These are phyloP conservation scores for Betta splendens DNA, from an alignment of 2,797 vertebrate genomes.

Conservation along the genomic window DNA sequence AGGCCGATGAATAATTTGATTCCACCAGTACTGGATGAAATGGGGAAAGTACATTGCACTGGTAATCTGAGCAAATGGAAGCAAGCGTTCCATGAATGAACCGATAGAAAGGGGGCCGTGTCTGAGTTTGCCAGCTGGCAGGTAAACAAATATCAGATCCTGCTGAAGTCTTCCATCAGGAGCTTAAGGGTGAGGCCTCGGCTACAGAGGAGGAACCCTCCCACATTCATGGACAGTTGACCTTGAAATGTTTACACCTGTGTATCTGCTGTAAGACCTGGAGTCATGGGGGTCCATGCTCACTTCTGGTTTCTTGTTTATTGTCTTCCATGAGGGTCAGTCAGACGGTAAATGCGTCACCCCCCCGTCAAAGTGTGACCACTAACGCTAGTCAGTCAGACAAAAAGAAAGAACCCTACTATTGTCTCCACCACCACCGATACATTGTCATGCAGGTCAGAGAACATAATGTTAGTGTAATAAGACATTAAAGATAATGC, in stretches of 20 bases:
- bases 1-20: neutral
- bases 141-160: neutral
- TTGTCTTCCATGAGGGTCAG: constrained; percentile 13
- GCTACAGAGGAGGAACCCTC: neutral
- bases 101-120: neutral
- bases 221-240: neutral
- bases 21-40: neutral
- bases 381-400: neutral
- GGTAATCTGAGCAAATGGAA: neutral
- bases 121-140: neutral
- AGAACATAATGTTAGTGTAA: too few species aligned
- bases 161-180: neutral
- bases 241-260: constrained; percentile 7
- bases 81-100: neutral
- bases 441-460: constrained; percentile 10
- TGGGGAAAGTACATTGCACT: too few species aligned
- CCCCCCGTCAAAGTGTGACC: neutral
- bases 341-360: neutral
- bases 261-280: constrained; percentile 9
- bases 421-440: neutral
- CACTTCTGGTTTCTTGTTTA: neutral
- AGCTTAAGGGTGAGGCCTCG: neutral
- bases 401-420: neutral
- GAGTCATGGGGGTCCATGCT: neutral
- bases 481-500: too few species aligned